A percentile compares a stretch with the other conserved stretches of the same genome.
These are phyloP conservation scores for Esox niger DNA, from an alignment of 2,113 vertebrate genomes.

Conservation along the genomic window DNA sequence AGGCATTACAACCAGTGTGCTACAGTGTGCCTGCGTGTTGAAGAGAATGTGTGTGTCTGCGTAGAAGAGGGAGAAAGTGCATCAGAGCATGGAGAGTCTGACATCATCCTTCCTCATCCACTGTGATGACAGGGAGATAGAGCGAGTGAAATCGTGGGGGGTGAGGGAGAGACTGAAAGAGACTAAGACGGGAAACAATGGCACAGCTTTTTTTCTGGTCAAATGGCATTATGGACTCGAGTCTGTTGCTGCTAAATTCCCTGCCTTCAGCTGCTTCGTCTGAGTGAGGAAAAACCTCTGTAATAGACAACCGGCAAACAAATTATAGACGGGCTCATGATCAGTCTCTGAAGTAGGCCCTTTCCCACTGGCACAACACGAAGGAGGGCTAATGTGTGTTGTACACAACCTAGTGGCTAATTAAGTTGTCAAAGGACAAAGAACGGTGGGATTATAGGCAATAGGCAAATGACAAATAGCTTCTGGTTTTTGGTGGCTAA, in stretches of 20 bases:
- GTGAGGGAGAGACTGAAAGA: no score
- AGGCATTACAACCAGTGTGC: constrained; percentile 51
- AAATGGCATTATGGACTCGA: constrained; percentile 29
- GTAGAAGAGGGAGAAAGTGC: not conserved
- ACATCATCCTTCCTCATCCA: constrained; percentile 52
- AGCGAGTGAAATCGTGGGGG: constrained; percentile 28
- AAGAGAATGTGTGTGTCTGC: no score
- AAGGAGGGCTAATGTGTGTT: no score
- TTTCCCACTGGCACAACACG: no score
- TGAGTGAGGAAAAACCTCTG: not conserved
- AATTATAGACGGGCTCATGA: not conserved
- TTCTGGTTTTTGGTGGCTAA: no score
- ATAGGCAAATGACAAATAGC: no score
- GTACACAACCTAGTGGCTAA: no score
- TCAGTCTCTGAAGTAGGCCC: no score
- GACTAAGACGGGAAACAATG: no score
- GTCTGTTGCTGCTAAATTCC: constrained; percentile 15
- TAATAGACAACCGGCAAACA: not conserved
- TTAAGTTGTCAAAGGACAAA: no score
- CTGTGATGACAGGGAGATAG: constrained; percentile 21
- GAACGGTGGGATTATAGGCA: no score
- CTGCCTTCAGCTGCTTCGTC: not conserved
- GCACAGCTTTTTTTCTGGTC: constrained; percentile 48
- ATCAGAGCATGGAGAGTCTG: constrained; percentile 51
- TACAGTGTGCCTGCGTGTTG: no score